Conservation (phyloP, 2,888 invertebrate species). For the Dysmachus trigonus region DNA sequence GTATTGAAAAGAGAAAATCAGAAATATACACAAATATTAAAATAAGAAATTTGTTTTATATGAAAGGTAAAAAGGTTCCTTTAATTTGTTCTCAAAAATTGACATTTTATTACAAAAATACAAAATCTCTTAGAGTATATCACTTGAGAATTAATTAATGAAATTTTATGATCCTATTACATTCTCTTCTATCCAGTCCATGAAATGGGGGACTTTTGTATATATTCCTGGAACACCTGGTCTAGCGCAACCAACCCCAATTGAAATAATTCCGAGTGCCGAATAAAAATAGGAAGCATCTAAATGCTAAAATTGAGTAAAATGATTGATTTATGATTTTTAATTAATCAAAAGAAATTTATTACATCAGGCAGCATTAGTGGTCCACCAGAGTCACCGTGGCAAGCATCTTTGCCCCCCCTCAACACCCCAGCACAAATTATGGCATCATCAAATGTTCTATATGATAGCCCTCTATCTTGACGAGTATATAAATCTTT, state of each 20-base stretch:
- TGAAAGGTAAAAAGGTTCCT: too few species aligned
- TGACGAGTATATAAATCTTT: too few species aligned
- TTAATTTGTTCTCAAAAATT: too few species aligned
- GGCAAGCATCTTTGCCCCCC: conserved; percentile 62
- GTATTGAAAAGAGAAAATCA: too few species aligned
- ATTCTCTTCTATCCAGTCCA: too few species aligned
- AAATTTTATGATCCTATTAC: not conserved
- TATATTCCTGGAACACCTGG: conserved; percentile 73
- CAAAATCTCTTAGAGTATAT: not conserved
- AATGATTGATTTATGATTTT: not conserved
- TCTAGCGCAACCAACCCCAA: conserved; percentile 72
- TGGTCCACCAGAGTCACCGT: conserved; percentile 64
- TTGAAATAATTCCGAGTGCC: conserved; percentile 74
- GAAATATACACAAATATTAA: too few species aligned
- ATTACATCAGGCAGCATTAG: conserved; percentile 59
- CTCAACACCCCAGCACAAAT: conserved; percentile 56
- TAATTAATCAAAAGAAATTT: not conserved
- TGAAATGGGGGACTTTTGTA: conserved; percentile 69
- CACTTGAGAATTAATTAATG: not conserved
- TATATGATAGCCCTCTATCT: too few species aligned
- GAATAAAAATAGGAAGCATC: conserved; percentile 55
- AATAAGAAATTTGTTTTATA: too few species aligned
- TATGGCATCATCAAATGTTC: too few species aligned
- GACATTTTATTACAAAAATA: not conserved
- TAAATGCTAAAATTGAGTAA: not conserved